Base-by-base conservation (phyloP, 2,797 vertebrate genomes). In the Nothura maculosa region DNA sequence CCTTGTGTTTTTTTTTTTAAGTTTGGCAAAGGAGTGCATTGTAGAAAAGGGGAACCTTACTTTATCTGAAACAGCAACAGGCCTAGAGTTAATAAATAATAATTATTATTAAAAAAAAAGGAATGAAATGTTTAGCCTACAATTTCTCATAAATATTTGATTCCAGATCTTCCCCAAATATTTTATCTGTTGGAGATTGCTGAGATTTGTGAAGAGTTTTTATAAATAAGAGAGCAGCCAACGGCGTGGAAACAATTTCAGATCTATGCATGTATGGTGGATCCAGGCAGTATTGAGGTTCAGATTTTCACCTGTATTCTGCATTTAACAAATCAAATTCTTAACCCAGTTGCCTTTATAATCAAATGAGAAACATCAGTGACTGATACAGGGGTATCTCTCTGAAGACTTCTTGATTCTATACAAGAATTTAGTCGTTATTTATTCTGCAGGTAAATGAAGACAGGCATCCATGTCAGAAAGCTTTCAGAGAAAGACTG, bases 231-330 rank as follows among this genome's bases (percentile, higher is more conserved):
- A 60, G 6, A 91, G 28, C 25, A 62, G 34, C 28, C 24, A 76
- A 13, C 17, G 64, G 36, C 42, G 3, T 34, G 24, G 62, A 79
- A 68, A 12, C 34, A 5, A 20, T 83, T 83, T 83, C 63, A 80
- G 64, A 45, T 13, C 58, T 72, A 10, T n/a, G 54, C 78, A 70
- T 21, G 13, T 9, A 21, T 10, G 15, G 11, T 12, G 12, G 8
- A 66, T 27, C 32, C 34, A 55, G 30, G 12, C 38, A 69, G 24
- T 5, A 6, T 3, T 0, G 0, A 75, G n/a, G n/a, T 32, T 22
- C 30, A 47, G 52, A 62, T 66, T 70, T 66, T 42, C 34, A 27
- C 8, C 3, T 10, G 21, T 19, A 57, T 50, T 57, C 50, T 73
- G 19, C 9, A 3, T 48, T 87, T 57, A 75, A 24, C 21, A 75